Percentiles rank a stretch among this genome's conserved stretches.
These are phyloP conservation scores for Trisateles emortualis DNA, from an alignment of 2,888 invertebrate species.

Conservation along the genomic window DNA sequence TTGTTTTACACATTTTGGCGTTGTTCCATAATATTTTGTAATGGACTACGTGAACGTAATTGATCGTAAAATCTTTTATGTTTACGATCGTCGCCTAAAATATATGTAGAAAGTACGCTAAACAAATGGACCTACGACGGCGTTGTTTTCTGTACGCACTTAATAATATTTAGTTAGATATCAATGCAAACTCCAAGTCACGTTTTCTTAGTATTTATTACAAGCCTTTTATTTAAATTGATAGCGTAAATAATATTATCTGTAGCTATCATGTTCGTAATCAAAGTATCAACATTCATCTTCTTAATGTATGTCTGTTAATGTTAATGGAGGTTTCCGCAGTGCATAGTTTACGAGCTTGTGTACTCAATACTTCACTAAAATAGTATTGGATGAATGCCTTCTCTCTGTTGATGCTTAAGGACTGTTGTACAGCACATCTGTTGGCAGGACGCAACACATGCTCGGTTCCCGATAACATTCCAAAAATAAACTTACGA, in stretches of 20 bases:
- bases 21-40: constrained; percentile 46
- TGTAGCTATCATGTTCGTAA: constrained; percentile 12
- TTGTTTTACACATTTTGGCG: constrained; percentile 45
- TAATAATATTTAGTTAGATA: constrained; percentile 11
- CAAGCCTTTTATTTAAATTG: constrained; percentile 8
- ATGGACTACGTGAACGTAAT: constrained; percentile 44
- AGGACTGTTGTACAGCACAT: constrained; percentile 64
- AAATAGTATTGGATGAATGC: constrained; percentile 52
- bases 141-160: constrained; percentile 21
- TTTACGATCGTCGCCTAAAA: constrained; percentile 35
- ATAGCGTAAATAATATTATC: constrained; percentile 15
- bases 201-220: constrained; percentile 1
- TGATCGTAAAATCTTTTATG: constrained; percentile 52
- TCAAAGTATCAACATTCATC: constrained; percentile 31
- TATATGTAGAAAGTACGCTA: constrained; percentile 34
- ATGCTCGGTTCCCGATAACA: constrained; percentile 68
- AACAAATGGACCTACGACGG: constrained; percentile 31
- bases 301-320: constrained; percentile 34
- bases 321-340: constrained; percentile 46
- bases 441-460: constrained; percentile 64
- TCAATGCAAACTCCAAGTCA: constrained; percentile 8
- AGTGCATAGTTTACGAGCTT: constrained; percentile 30
- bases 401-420: constrained; percentile 54
- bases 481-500: constrained; percentile 70
- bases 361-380: constrained; percentile 41